Percentiles rank a stretch among this genome's conserved stretches.
These are phyloP conservation scores for Torymus tubicola DNA, from an alignment of 2,888 invertebrate species.

Conservation along the genomic window DNA sequence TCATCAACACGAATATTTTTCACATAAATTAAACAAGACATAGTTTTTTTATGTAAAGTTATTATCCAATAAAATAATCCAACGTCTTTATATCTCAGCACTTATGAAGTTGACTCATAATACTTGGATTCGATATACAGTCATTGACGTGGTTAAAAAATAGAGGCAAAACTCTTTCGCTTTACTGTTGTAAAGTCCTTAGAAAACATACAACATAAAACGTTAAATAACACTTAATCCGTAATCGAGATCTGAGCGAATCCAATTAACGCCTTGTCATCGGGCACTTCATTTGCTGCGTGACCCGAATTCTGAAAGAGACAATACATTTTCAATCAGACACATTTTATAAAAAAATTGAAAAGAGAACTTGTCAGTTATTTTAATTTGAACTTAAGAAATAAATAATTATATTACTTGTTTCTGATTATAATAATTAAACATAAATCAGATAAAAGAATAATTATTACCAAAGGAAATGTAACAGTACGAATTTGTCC, in stretches of 20 bases:
- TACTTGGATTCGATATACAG: slow-evolving; percentile 52
- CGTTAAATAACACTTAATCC: slow-evolving; percentile 79
- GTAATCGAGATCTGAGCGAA: slow-evolving; percentile 98
- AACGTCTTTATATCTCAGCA: slow-evolving; percentile 41
- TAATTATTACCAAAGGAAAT: slow-evolving; percentile 87
- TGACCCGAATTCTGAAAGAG: slow-evolving; percentile 81
- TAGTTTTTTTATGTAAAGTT: slow-evolving; percentile 19
- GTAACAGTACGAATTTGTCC: slow-evolving; percentile 86
- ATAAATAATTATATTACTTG: slow-evolving; percentile 4
- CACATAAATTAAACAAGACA: slow-evolving; percentile 51
- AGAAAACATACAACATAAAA: slow-evolving; percentile 45
- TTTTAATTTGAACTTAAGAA: neutral
- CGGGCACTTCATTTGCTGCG: slow-evolving; percentile 88
- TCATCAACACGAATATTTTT: slow-evolving; percentile 35
- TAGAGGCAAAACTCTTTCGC: slow-evolving; percentile 48
- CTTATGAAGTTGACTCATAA: slow-evolving; percentile 53
- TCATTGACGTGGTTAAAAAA: slow-evolving; percentile 53
- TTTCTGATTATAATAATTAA: neutral
- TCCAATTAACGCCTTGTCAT: slow-evolving; percentile 96
- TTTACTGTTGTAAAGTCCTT: slow-evolving; percentile 48
- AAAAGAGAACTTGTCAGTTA: neutral
- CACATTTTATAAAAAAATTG: slow-evolving; percentile 52
- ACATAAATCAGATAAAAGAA: neutral
- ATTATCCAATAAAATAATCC: slow-evolving; percentile 44
- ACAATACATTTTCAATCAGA: slow-evolving; percentile 48